These are phyloP conservation scores for Volucella bombylans DNA, from an alignment of 2,888 invertebrate species.

Conservation along the genomic window DNA sequence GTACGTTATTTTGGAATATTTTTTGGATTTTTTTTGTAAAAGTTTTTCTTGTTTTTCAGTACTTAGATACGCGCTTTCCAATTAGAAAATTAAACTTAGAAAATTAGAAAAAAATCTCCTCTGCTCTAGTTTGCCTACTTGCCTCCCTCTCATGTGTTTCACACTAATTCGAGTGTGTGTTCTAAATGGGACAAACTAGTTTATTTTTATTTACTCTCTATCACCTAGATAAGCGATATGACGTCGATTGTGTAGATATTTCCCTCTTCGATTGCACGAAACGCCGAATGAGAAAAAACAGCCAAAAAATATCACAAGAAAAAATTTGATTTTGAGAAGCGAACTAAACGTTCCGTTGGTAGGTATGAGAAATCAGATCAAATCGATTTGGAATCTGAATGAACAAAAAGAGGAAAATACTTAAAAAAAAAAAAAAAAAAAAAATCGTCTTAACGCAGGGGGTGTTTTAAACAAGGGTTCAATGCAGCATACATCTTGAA, in stretches of 20 bases:
- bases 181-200: conserved; percentile 63
- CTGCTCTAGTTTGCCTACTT: conserved; percentile 34
- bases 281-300: conserved; percentile 37
- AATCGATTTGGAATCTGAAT: conserved; percentile 68
- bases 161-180: conserved; percentile 50
- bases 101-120: neutral
- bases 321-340: neutral
- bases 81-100: conserved; percentile 7
- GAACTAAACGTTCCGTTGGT: neutral
- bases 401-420: neutral
- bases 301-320: conserved; percentile 25
- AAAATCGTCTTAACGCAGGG: conserved; percentile 40
- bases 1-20: neutral
- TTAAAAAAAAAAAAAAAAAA: conserved; percentile 15
- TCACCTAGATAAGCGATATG: conserved; percentile 66
- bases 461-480: neutral
- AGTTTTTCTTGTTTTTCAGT: neutral
- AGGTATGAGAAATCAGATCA: conserved; percentile 57
- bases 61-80: conserved; percentile 12
- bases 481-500: conserved; percentile 53
- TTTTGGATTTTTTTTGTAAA: neutral
- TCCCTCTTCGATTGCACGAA: conserved; percentile 23
- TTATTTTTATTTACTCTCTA: conserved; percentile 72
- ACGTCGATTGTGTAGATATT: conserved; percentile 61
- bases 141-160: conserved; percentile 18